Conservation (phyloP, 2,888 invertebrate species). For the Lymantria dispar region DNA sequence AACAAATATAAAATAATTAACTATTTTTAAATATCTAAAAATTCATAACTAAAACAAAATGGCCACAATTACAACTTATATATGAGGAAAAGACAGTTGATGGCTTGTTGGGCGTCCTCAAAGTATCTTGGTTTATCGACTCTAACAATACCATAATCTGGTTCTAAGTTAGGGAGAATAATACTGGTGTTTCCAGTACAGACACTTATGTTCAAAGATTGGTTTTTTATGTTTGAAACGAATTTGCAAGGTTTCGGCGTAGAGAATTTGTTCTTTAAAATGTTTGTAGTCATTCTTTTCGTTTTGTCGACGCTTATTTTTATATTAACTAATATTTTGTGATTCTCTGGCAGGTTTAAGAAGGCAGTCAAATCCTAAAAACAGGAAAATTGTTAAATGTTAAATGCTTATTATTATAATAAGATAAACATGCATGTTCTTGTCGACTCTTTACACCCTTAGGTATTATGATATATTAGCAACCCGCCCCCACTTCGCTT, state of each 20-base stretch:
- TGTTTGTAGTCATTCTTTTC: constrained; percentile 59
- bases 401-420: background rate
- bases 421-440: background rate
- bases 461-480: no score
- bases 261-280: constrained; percentile 42
- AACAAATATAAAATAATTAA: background rate
- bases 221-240: constrained; percentile 44
- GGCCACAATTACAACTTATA: constrained; percentile 52
- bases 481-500: no score
- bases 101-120: constrained; percentile 68
- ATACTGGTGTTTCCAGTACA: constrained; percentile 24
- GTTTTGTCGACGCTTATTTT: constrained; percentile 60
- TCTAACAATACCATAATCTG: constrained; percentile 66
- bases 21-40: background rate
- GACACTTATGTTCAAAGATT: constrained; percentile 41
- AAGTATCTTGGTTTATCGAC: constrained; percentile 67
- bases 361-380: constrained; percentile 63
- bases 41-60: background rate
- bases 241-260: constrained; percentile 51
- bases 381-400: constrained; percentile 1
- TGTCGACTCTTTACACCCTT: no score
- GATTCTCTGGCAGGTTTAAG: constrained; percentile 60
- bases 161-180: constrained; percentile 60
- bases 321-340: constrained; percentile 60
- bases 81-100: constrained; percentile 61